Conservation (phyloP, 2,888 invertebrate genomes). For the Acleris laterana region DNA sequence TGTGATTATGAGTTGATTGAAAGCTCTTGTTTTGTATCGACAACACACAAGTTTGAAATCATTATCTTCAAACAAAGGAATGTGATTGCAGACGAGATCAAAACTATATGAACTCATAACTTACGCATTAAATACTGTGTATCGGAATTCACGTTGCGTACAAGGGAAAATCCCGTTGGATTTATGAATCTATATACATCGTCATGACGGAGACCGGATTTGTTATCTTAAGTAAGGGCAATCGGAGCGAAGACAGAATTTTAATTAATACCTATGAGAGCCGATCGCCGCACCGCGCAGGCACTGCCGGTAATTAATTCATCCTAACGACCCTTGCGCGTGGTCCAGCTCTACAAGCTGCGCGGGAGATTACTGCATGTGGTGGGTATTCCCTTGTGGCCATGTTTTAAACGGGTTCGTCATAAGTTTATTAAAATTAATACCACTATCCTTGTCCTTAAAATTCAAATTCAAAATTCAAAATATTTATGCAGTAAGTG, state of each 20-base stretch:
- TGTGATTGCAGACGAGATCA: too few relatives aligned
- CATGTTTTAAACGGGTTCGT: background rate
- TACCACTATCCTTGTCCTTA: too few relatives aligned
- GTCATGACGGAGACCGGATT: conserved; percentile 45
- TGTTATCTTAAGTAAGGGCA: conserved; percentile 57
- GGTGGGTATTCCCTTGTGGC: too few relatives aligned
- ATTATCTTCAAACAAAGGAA: too few relatives aligned
- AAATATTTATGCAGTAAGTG: too few relatives aligned
- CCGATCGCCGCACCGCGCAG: conserved; percentile 45
- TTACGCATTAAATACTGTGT: background rate
- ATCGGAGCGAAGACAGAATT: conserved; percentile 59
- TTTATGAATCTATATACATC: conserved; percentile 37
- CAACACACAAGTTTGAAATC: too few relatives aligned
- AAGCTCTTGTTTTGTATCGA: too few relatives aligned
- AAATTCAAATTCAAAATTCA: too few relatives aligned
- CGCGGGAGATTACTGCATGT: background rate
- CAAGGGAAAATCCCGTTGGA: conserved; percentile 16
- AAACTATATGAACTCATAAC: too few relatives aligned
- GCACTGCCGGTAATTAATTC: conserved; percentile 53
- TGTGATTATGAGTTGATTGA: too few relatives aligned
- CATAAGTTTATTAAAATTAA: too few relatives aligned
- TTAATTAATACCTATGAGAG: conserved; percentile 56
- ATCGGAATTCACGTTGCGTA: background rate
- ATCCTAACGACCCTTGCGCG: conserved; percentile 41
- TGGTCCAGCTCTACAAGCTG: background rate